Percentiles rank a stretch among this genome's conserved stretches.
phyloP scores from a whole-genome alignment of 2,888 invertebrate species.

The Cataglyphis rosenhaueri region DNA sequence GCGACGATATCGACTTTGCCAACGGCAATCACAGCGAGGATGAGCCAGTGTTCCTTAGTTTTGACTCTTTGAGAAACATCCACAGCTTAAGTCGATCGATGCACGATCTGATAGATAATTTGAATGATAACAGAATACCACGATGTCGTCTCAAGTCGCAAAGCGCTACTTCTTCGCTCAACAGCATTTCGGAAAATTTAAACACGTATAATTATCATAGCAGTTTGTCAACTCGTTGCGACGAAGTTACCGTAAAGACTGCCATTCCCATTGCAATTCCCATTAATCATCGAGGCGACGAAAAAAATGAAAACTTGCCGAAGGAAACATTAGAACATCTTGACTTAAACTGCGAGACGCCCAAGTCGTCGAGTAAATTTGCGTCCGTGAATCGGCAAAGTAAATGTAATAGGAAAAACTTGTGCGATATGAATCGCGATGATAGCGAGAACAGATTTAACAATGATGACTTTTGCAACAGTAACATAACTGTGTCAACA shows the following conservation, averaged over 20 bases:
- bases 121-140: conserved; percentile 47
- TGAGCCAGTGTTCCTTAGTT: conserved; percentile 73
- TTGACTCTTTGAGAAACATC: conserved; percentile 76
- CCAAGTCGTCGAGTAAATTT: conserved; percentile 58
- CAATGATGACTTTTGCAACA: conserved; percentile 64
- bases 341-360: conserved; percentile 63
- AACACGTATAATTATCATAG: conserved; percentile 47
- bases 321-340: conserved; percentile 67
- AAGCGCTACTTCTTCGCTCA: conserved; percentile 70
- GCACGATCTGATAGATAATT: conserved; percentile 75
- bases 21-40: conserved; percentile 70
- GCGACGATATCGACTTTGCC: conserved; percentile 68
- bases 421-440: conserved; percentile 34
- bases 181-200: conserved; percentile 72
- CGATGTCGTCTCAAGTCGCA: conserved; percentile 58
- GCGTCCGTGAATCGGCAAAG: conserved; percentile 24
- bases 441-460: conserved; percentile 28
- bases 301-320: conserved; percentile 29
- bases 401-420: conserved; percentile 40
- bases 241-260: conserved; percentile 57
- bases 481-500: conserved; percentile 59
- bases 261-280: conserved; percentile 25
- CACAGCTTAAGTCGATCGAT: conserved; percentile 74
- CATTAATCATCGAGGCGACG: not conserved
- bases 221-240: conserved; percentile 19